Conservation (phyloP, 2,797 vertebrate genomes). For the Neoniphon sammara region DNA sequence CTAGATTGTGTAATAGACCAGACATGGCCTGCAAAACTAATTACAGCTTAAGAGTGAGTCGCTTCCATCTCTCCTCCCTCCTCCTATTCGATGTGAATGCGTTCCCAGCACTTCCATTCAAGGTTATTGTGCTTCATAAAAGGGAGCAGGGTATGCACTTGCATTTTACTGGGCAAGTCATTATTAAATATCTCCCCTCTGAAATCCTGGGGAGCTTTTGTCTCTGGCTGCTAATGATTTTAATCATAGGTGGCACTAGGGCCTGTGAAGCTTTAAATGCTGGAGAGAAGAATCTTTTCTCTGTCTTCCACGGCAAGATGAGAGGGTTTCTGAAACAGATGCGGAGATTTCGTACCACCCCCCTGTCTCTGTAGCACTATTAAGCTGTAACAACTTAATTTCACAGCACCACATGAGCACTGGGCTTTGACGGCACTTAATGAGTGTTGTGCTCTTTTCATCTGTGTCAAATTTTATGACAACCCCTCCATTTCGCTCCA, state of each 20-base stretch:
- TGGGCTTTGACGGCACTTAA: conserved; percentile 66
- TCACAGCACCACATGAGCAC: conserved; percentile 60
- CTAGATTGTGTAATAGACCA: conserved; percentile 47
- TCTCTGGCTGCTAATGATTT: conserved; percentile 52
- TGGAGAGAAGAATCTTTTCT: conserved; percentile 13
- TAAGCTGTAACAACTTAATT: conserved; percentile 72
- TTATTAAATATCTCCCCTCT: conserved; percentile 42
- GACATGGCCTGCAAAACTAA: conserved; percentile 64
- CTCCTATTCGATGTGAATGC: conserved; percentile 7
- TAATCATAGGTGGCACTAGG: conserved; percentile 44
- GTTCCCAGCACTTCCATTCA: conserved; percentile 19
- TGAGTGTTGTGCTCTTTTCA: conserved; percentile 66
- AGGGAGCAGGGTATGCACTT: conserved; percentile 6
- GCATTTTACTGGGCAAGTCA: conserved; percentile 21
- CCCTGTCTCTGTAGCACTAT: conserved; percentile 64
- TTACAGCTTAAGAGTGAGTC: conserved; percentile 57
- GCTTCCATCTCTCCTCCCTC: conserved; percentile 10
- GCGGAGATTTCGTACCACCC: conserved; percentile 51
- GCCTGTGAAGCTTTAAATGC: conserved; percentile 14
- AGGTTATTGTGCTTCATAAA: conserved; percentile 49
- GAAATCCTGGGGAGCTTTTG: conserved; percentile 40
- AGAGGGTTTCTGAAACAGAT: conserved; percentile 47
- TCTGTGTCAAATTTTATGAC: conserved; percentile 72
- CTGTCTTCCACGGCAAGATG: conserved; percentile 14
- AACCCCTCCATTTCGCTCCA: conserved; percentile 57